A percentile compares a stretch with the other conserved stretches of the same genome.
phyloP scores from a whole-genome alignment of 2,888 invertebrate species.

The Leptopilina syphax region DNA sequence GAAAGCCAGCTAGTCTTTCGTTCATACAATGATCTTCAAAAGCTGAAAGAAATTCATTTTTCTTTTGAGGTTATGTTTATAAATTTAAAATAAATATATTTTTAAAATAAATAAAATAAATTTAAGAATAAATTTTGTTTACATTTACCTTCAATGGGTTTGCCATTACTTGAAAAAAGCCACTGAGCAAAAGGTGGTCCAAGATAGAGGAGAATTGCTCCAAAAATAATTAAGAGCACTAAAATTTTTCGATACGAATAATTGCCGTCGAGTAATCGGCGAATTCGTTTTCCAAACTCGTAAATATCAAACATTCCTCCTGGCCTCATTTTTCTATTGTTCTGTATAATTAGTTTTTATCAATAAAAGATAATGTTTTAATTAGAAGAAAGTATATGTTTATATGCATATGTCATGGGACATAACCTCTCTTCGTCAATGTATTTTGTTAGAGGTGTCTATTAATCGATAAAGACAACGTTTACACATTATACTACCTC shows the following conservation, averaged over 20 bases:
- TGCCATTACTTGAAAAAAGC: slow-evolving; percentile 79
- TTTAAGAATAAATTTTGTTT: not conserved
- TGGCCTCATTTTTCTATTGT: slow-evolving; percentile 40
- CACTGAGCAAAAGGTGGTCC: slow-evolving; percentile 83
- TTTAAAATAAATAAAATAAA: not conserved
- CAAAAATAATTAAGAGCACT: slow-evolving; percentile 64
- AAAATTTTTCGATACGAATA: slow-evolving; percentile 71
- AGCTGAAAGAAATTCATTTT: slow-evolving; percentile 66
- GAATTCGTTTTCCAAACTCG: slow-evolving; percentile 69
- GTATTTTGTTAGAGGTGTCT: not conserved
- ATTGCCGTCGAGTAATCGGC: slow-evolving; percentile 69
- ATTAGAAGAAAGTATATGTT: not conserved
- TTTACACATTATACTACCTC: slow-evolving; percentile 5
- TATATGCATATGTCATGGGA: slow-evolving; percentile 11
- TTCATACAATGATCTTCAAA: slow-evolving; percentile 82
- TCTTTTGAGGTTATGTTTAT: slow-evolving; percentile 36
- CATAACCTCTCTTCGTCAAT: slow-evolving; percentile 28
- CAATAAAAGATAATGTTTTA: not conserved
- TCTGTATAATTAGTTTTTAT: not conserved
- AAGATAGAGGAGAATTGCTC: slow-evolving; percentile 80
- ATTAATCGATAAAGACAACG: not conserved
- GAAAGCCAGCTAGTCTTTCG: slow-evolving; percentile 82
- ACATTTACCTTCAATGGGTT: slow-evolving; percentile 73
- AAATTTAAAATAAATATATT: slow-evolving; percentile 23
- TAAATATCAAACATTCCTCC: slow-evolving; percentile 69